Base-by-base conservation (phyloP, 1,140 invertebrate genomes). In the Spodoptera frugiperda region DNA sequence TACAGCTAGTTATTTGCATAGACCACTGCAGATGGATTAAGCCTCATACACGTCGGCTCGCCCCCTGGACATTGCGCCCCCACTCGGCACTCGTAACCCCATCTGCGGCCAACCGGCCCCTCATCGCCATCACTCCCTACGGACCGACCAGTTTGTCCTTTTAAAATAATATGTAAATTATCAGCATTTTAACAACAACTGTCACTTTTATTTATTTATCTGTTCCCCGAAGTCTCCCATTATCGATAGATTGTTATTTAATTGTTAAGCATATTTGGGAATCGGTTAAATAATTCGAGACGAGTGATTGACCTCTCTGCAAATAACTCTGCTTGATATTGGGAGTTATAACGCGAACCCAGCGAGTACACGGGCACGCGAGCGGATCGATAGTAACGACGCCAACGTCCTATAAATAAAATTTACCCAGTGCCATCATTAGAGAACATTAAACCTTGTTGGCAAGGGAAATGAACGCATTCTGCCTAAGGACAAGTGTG, bases 351-450 rank as follows among this genome's bases (percentile, higher is more conserved):
- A 44, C 9, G 33, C 33, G 33, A 11, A 10, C 33, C 59, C 0
- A 39, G 33, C 33, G 33, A 39, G 33, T 39, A 39, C 33, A 39
- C 8, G 8, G 25, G 11, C n/a, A 14, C 63, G 17, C 19, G 19
- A 9, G 0, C n/a, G 15, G 44, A 67, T 67, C 44, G 48, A 67
- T 67, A 48, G 15, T 63, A 46, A 67, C 63, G 63, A 21, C 44
- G 19, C 21, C 44, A 21, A 48, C 63, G 48, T 49, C 11, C 63
- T 67, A 67, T 67, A 67, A 67, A 49, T 67, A 67, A 39, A 11
- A 44, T 5, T 25, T 57, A 57, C 54, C 59, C 44, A 44, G 30
- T 44, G 44, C 59, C 59, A 67, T 46, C 63, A 25, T 48, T 46
- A 19, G 63, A 25, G 63, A 49, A 4, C 63, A 25, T 49, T 67